Percentiles rank a stretch among this genome's conserved stretches.
These are phyloP conservation scores for Trogon melanurus DNA, from an alignment of 2,113 vertebrate species.

Conservation along the genomic window DNA sequence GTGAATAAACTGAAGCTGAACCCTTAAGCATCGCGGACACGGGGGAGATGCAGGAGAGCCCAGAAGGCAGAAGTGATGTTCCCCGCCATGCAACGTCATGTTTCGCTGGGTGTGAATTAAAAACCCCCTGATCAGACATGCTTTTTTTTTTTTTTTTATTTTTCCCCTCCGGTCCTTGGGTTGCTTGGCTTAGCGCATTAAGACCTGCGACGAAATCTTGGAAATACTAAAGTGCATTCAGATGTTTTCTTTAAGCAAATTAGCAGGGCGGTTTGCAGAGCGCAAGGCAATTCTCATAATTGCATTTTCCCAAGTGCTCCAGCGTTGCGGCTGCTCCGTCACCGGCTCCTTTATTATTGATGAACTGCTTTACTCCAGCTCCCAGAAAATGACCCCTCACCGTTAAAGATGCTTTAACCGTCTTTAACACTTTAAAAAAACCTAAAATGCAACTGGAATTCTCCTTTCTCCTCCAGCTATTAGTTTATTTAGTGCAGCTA, in stretches of 20 bases:
- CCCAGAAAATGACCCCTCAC: background rate
- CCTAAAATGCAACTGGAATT: background rate
- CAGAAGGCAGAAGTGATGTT: background rate
- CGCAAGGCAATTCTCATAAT: background rate
- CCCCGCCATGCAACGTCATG: background rate
- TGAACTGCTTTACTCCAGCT: background rate
- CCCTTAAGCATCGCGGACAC: rapidly evolving
- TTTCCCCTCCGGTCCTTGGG: background rate
- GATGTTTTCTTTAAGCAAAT: background rate
- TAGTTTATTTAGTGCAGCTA: constrained; percentile 9
- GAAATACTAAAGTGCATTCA: background rate
- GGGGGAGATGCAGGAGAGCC: background rate
- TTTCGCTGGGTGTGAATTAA: background rate
- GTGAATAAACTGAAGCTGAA: background rate
- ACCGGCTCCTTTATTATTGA: background rate
- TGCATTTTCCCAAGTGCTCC: constrained; percentile 21
- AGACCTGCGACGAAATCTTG: background rate
- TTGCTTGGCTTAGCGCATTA: background rate
- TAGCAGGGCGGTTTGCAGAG: background rate
- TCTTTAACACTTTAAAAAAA: background rate
- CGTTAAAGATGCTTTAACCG: background rate
- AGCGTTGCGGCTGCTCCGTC: background rate
- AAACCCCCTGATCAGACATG: background rate
- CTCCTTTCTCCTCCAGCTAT: background rate
- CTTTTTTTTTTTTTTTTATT: background rate